These are phyloP conservation scores for Aptenodytes patagonicus DNA, from an alignment of 2,113 vertebrate genomes.

Conservation along the genomic window DNA sequence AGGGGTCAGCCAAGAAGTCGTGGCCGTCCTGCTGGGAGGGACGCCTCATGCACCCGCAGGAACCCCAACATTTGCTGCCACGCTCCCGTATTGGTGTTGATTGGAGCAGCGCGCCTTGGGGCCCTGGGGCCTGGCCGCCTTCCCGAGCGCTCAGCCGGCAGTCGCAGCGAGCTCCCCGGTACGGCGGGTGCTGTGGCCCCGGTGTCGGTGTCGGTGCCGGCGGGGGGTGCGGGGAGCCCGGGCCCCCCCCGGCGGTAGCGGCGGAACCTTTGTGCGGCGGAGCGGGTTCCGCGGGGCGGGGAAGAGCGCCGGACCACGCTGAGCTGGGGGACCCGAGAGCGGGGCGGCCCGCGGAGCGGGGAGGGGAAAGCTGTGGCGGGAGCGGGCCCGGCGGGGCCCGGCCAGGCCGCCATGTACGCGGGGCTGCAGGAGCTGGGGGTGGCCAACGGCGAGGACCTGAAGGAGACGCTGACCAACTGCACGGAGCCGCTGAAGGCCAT, in stretches of 20 bases:
- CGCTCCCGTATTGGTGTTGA: rapidly evolving
- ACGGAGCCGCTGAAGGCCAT: constrained; percentile 97
- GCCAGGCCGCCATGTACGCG: constrained; percentile 81
- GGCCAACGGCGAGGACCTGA: constrained; percentile 94
- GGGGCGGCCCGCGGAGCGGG: neutral
- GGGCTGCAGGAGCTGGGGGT: constrained; percentile 93
- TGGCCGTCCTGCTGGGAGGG: neutral
- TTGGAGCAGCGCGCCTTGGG: neutral
- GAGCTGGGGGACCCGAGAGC: neutral
- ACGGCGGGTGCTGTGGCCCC: neutral
- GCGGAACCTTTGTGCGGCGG: neutral
- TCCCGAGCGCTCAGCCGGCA: neutral
- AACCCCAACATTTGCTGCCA: neutral
- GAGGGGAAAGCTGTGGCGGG: neutral
- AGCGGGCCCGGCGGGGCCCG: neutral
- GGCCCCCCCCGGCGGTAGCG: rapidly evolving
- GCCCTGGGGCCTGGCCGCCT: neutral
- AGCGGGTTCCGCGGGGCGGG: neutral
- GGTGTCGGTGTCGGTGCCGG: neutral
- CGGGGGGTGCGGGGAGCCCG: neutral
- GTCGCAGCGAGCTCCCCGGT: neutral
- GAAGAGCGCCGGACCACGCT: neutral
- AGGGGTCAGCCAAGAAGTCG: neutral
- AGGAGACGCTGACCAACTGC: constrained; percentile 97
- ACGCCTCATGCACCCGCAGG: neutral